Evolutionary conservation across 2,888 invertebrate genomes (phyloP).

Genomic region (Aproaerema taeniolella): DNA sequence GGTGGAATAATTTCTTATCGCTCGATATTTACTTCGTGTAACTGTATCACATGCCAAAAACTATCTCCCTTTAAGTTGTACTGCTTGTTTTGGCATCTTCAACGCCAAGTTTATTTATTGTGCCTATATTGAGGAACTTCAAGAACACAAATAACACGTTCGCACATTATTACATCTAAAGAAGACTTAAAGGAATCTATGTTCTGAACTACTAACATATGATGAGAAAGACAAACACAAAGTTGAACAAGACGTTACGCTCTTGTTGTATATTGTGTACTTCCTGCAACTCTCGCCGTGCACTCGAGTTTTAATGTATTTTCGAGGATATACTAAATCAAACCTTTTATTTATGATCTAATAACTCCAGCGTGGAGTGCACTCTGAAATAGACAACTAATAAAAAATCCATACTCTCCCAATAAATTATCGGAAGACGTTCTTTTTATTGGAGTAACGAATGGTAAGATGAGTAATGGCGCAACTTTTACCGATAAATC

Average conservation of each 20-base stretch:
- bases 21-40: neutral
- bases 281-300: constrained; percentile 12
- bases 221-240: constrained; percentile 1
- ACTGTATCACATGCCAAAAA: neutral
- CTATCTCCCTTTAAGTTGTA: too few relatives aligned
- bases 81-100: too few relatives aligned
- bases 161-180: too few relatives aligned
- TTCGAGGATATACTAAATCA: constrained; percentile 51
- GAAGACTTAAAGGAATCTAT: too few relatives aligned
- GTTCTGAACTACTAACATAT: too few relatives aligned
- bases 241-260: constrained; percentile 1
- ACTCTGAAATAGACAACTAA: constrained; percentile 60
- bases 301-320: constrained; percentile 35
- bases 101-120: too few relatives aligned
- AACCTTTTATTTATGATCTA: constrained; percentile 54
- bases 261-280: neutral
- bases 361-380: constrained; percentile 48
- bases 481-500: constrained; percentile 72
- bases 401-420: constrained; percentile 66
- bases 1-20: too few relatives aligned
- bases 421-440: constrained; percentile 71
- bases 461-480: constrained; percentile 74
- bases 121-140: too few relatives aligned
- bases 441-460: constrained; percentile 76
- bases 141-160: too few relatives aligned